Evolutionary conservation across 2,797 vertebrate species (phyloP).

Genomic region (Enteromius mattozi): DNA sequence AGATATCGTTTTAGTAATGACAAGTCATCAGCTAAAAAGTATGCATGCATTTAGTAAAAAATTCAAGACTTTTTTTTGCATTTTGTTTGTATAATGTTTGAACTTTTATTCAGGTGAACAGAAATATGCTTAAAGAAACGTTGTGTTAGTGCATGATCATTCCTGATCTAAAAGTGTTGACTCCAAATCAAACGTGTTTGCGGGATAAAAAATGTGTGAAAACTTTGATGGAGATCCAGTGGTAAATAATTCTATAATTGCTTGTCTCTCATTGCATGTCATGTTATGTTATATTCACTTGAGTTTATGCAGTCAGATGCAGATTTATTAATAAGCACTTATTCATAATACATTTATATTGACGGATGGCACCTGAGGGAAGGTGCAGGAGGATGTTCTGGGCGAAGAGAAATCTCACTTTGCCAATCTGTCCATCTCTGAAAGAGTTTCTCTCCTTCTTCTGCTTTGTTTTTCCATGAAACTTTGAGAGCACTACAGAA

Average conservation of each 20-base stretch:
- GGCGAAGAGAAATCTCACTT: background rate
- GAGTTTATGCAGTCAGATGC: background rate
- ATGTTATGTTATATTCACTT: background rate
- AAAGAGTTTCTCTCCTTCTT: background rate
- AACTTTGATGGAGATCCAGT: background rate
- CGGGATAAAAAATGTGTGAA: background rate
- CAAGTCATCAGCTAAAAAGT: background rate
- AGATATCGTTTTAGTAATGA: background rate
- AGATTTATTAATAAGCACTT: slow-evolving; percentile 5
- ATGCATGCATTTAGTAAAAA: background rate
- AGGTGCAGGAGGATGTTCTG: background rate
- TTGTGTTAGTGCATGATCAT: background rate
- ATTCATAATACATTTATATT: background rate
- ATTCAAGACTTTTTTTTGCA: background rate
- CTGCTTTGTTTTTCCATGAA: background rate
- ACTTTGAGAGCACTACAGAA: background rate
- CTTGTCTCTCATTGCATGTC: background rate
- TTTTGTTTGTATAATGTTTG: background rate
- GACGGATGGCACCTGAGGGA: slow-evolving; percentile 28
- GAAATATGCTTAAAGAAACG: background rate
- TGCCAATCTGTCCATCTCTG: slow-evolving; percentile 22
- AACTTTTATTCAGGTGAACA: background rate
- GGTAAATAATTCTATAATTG: slow-evolving; percentile 4
- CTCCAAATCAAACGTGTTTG: background rate
- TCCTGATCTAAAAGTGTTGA: background rate